These are phyloP conservation scores for Horisme vitalbata DNA, from an alignment of 2,888 invertebrate genomes.

Conservation along the genomic window DNA sequence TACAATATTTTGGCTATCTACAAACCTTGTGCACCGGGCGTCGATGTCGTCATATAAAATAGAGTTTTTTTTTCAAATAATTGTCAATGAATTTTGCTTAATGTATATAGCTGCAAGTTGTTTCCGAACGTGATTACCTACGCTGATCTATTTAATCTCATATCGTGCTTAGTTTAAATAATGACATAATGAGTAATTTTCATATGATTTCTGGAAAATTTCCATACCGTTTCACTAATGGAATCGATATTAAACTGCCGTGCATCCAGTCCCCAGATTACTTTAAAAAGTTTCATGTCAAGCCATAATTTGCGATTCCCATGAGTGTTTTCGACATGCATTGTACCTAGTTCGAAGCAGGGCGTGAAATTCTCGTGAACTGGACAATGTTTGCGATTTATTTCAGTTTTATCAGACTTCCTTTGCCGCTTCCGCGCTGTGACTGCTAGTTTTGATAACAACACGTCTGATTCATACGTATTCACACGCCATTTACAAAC, in stretches of 20 bases:
- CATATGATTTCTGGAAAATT: too few species aligned
- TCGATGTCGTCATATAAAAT: too few species aligned
- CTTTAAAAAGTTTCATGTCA: neutral
- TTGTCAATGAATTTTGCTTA: too few species aligned
- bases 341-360: constrained; percentile 6
- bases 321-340: constrained; percentile 1
- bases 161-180: too few species aligned
- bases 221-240: too few species aligned
- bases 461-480: constrained; percentile 39
- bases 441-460: constrained; percentile 61
- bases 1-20: too few species aligned
- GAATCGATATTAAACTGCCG: neutral
- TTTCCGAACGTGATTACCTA: too few species aligned
- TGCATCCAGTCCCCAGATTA: neutral
- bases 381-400: constrained; percentile 63
- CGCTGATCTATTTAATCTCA: too few species aligned
- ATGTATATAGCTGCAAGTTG: too few species aligned
- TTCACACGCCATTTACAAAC: constrained; percentile 31
- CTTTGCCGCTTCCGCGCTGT: constrained; percentile 67
- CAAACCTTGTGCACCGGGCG: too few species aligned
- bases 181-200: too few species aligned
- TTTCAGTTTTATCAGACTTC: constrained; percentile 70
- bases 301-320: constrained; percentile 3
- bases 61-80: too few species aligned
- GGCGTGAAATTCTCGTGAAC: constrained; percentile 38